Evolutionary conservation across 2,888 invertebrate genomes (phyloP).

Genomic region (Drosophila meridionalis): DNA sequence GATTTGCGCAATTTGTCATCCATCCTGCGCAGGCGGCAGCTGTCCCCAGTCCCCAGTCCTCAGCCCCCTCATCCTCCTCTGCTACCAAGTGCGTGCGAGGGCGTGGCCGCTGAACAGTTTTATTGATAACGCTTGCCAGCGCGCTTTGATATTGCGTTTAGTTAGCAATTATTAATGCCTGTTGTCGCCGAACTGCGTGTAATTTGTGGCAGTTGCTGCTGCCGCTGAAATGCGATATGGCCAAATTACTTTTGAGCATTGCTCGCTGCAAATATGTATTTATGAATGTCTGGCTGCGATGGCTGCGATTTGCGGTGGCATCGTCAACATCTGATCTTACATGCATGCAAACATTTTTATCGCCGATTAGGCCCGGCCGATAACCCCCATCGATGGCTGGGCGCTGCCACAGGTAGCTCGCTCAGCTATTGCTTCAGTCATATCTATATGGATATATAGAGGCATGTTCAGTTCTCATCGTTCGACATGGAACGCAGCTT

Average conservation of each 20-base stretch:
- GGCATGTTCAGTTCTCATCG: conserved; percentile 34
- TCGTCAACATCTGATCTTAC: conserved; percentile 67
- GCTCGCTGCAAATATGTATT: conserved; percentile 35
- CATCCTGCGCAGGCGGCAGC: conserved; percentile 58
- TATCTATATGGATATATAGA: background rate
- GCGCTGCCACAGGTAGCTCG: conserved; percentile 34
- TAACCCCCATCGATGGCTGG: conserved; percentile 47
- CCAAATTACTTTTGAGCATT: conserved; percentile 15
- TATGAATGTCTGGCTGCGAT: conserved; percentile 63
- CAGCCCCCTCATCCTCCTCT: background rate
- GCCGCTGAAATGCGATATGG: conserved; percentile 69
- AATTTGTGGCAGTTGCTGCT: conserved; percentile 72
- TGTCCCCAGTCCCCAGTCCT: conserved; percentile 50
- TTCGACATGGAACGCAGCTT: conserved; percentile 43
- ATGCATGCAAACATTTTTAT: conserved; percentile 71
- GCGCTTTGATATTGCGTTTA: conserved; percentile 68
- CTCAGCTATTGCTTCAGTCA: background rate
- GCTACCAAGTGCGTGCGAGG: conserved; percentile 62
- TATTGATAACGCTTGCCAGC: conserved; percentile 75
- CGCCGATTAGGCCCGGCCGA: conserved; percentile 55
- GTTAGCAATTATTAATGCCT: conserved; percentile 74
- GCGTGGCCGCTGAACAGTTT: conserved; percentile 70
- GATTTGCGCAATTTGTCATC: conserved; percentile 83
- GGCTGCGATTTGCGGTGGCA: conserved; percentile 45
- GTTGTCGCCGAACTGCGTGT: conserved; percentile 69